phyloP scores from a whole-genome alignment of 2,888 invertebrate species.

The Anthophora plumipes region DNA sequence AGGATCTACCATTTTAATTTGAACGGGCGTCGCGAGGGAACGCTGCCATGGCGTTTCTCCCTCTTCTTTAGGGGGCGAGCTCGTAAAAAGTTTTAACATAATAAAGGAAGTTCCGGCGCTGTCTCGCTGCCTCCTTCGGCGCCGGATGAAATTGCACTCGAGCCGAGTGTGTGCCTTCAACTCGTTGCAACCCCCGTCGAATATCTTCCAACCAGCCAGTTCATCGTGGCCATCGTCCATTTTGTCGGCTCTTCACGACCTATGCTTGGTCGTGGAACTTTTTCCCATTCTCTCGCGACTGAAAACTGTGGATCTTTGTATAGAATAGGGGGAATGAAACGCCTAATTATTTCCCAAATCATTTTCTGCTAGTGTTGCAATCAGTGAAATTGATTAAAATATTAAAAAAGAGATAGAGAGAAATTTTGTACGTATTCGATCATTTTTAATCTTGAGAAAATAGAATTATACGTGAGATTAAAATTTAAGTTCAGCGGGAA shows the following conservation, averaged over 20 bases:
- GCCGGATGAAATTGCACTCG: conserved; percentile 54
- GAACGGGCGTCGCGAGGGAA: conserved; percentile 15
- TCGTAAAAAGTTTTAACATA: conserved; percentile 72
- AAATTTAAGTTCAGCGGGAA: no score
- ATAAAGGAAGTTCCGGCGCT: conserved; percentile 63
- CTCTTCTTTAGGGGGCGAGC: conserved; percentile 41
- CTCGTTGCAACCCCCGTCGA: conserved; percentile 16
- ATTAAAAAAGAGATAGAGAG: no score
- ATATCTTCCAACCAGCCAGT: conserved; percentile 3
- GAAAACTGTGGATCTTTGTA: no score
- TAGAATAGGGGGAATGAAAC: no score
- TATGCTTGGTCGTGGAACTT: no score
- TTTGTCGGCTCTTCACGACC: not conserved
- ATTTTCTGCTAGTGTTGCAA: no score
- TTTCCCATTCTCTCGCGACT: no score
- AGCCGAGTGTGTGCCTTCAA: conserved; percentile 8
- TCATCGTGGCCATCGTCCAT: conserved; percentile 10
- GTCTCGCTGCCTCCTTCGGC: conserved; percentile 25
- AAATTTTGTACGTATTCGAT: no score
- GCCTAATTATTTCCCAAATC: no score
- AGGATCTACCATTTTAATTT: conserved; percentile 11
- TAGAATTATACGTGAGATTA: no score
- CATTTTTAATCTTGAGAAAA: no score
- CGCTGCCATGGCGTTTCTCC: conserved; percentile 17
- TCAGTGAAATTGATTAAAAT: no score